Base-by-base conservation (phyloP, 2,113 vertebrate genomes). In the Gorsachius goisagi region DNA sequence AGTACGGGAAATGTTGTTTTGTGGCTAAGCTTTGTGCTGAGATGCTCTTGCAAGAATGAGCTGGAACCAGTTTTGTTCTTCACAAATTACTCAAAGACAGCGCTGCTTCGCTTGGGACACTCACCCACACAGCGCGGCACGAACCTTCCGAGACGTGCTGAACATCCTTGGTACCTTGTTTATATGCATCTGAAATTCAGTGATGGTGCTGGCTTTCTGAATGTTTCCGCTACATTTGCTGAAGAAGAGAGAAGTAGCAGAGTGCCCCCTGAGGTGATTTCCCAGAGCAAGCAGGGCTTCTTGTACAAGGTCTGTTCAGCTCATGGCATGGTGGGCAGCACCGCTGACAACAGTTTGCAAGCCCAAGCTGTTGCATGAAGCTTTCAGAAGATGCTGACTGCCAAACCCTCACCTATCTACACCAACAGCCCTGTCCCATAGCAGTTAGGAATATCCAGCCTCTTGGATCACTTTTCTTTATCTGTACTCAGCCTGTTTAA, bases 11-110 rank as follows among this genome's bases (percentile, higher is more conserved):
- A 88, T 37, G 41, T 10, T 26, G 4, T 47, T 90, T 76, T 85
- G 84, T 89, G 86, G 91, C 79, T 49, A 22, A 59, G 39, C 52
- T 79, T 22, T 60, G 74, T 7, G 5, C 58, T 56, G 80, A 91
- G 94, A 89, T 81, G 64, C 53, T 85, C 53, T 67, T 24, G 62
- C 35, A 89, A 68, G 89, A 94, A 72, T 1, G 26, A 91, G 67
- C 78, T 94, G 91, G 74, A 91, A 83, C 35, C 45, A 80, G 71
- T 77, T 91, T 82, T 64, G 41, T 2, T 76, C 89, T 82, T 76
- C 53, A 73, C 49, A 66, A 32, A 85, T 88, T 62, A 53, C 62
- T 90, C 85, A 45, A 68, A 85, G 44, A 5, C 19, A 50, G 77
- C 85, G 28, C 49, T 79, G 66, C 58, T 45, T 44, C 73, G 53